phyloP scores from a whole-genome alignment of 2,888 invertebrate species.

The Limnephilus rhombicus region DNA sequence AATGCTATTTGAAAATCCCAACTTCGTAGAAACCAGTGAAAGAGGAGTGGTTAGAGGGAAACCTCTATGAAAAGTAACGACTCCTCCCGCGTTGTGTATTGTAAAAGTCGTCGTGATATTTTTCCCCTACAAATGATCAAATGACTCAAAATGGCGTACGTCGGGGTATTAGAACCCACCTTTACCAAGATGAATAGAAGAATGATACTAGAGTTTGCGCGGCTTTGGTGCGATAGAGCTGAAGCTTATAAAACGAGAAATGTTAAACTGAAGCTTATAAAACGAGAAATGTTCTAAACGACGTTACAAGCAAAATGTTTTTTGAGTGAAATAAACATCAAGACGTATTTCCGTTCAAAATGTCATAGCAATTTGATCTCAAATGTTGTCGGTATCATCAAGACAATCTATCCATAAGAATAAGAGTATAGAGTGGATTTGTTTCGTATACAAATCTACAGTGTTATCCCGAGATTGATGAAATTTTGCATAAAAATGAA shows the following conservation, averaged over 20 bases:
- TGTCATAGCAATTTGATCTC: no score
- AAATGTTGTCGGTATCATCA: no score
- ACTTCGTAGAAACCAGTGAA: not conserved
- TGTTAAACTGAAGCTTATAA: not conserved
- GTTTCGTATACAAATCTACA: no score
- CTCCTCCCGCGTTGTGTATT: not conserved
- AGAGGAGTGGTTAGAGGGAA: not conserved
- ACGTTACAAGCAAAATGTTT: no score
- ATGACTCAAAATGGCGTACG: conserved; percentile 40
- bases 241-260: not conserved
- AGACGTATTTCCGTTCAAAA: no score
- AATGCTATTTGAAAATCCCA: not conserved
- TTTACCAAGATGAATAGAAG: not conserved
- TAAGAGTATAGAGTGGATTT: no score
- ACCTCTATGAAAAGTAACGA: not conserved
- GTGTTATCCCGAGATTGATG: no score
- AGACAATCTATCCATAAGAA: no score
- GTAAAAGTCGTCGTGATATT: conserved; percentile 24
- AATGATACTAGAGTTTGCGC: not conserved
- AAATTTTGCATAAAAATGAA: no score
- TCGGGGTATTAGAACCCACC: not conserved
- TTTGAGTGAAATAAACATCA: no score
- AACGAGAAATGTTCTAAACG: not conserved
- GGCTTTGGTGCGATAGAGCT: not conserved
- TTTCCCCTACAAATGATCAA: conserved; percentile 22